Evolutionary conservation across 2,888 invertebrate species (phyloP).

Genomic region (Chaitophorus viminalis): DNA sequence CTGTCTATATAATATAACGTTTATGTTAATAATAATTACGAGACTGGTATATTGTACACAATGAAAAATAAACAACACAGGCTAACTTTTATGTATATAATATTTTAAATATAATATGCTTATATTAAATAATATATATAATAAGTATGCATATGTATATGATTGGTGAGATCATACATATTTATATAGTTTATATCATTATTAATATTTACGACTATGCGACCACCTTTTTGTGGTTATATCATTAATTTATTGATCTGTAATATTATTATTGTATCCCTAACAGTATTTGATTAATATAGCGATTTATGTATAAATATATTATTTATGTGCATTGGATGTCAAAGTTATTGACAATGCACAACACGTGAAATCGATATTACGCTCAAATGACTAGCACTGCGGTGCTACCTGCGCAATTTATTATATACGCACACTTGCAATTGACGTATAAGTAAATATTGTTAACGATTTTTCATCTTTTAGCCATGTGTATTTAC

Average conservation of each 20-base stretch:
- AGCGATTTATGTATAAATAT: not conserved
- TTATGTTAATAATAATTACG: not conserved
- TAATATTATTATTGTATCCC: no score
- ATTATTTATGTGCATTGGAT: not conserved
- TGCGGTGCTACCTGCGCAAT: not conserved
- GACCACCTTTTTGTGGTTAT: no score
- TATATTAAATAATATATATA: not conserved
- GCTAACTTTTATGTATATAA: not conserved
- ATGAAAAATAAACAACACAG: not conserved
- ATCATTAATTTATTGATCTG: no score
- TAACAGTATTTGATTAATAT: no score
- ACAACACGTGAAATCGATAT: no score
- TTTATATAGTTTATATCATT: no score
- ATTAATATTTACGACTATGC: no score
- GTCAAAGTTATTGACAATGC: not conserved
- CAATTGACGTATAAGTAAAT: slow-evolving; percentile 32
- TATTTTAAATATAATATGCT: not conserved
- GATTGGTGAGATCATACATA: no score
- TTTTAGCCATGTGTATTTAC: slow-evolving; percentile 4
- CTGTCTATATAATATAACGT: not conserved
- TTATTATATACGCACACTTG: not conserved
- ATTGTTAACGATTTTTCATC: not conserved
- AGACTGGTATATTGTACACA: not conserved
- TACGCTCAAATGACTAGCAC: no score
- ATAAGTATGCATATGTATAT: no score